Evolutionary conservation across 2,113 vertebrate genomes (phyloP).

Genomic region (Neotoma lepida): DNA sequence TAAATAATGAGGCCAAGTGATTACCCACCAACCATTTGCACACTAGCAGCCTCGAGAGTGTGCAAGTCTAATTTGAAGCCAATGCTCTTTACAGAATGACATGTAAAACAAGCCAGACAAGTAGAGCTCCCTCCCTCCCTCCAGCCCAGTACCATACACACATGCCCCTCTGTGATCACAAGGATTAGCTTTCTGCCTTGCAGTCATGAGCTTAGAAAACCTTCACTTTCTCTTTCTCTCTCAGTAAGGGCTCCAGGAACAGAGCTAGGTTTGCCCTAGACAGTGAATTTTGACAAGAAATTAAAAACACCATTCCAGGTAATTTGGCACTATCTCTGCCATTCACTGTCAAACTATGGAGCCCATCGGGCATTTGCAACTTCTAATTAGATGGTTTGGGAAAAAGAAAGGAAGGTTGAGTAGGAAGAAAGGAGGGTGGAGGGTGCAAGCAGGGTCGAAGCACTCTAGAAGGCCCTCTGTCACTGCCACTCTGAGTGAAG

Average conservation of each 20-base stretch:
- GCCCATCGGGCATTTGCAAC: neutral
- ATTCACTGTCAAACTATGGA: slow-evolving; percentile 49
- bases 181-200: neutral
- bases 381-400: neutral
- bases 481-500: neutral
- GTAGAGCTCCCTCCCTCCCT: neutral
- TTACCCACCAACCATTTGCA: slow-evolving; percentile 49
- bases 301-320: slow-evolving; percentile 31
- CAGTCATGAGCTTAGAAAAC: neutral
- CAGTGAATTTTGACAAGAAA: neutral
- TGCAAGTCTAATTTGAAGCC: slow-evolving; percentile 31
- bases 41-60: neutral
- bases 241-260: slow-evolving; percentile 1
- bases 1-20: slow-evolving; percentile 71
- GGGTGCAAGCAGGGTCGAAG: neutral
- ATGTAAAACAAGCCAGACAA: neutral
- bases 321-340: slow-evolving; percentile 46
- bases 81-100: slow-evolving; percentile 18
- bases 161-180: neutral
- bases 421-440: neutral
- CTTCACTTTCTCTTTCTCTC: neutral
- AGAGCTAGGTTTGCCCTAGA: neutral
- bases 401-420: neutral
- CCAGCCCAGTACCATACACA: neutral
- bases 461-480: neutral